A percentile compares a stretch with the other conserved stretches of the same genome.
These are phyloP conservation scores for Gambusia holbrooki DNA, from an alignment of 2,113 vertebrate genomes.

Conservation along the genomic window DNA sequence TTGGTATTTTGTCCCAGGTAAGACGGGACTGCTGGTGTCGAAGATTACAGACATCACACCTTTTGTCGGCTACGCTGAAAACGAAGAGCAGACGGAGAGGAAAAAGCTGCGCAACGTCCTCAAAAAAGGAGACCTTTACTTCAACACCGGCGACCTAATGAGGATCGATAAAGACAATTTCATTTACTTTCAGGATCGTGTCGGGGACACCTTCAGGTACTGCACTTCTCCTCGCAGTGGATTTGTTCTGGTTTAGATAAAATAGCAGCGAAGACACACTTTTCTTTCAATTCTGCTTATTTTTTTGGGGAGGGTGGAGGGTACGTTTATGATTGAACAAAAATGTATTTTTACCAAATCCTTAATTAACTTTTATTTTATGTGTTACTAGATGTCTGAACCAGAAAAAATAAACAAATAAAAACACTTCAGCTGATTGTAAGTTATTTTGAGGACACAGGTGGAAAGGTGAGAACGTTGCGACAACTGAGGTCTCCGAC, in stretches of 20 bases:
- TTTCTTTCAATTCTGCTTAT: too few relatives aligned
- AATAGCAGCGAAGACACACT: too few relatives aligned
- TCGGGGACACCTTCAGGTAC: constrained; percentile 92
- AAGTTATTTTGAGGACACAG: constrained; percentile 64
- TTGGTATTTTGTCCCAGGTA: constrained; percentile 71
- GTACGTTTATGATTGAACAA: too few relatives aligned
- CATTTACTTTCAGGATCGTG: constrained; percentile 89
- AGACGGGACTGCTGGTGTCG: constrained; percentile 85
- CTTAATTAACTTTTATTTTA: too few relatives aligned
- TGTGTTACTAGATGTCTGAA: too few relatives aligned
- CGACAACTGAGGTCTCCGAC: constrained; percentile 88
- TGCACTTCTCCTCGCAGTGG: neutral
- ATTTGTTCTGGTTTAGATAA: neutral
- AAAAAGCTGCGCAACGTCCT: constrained; percentile 86
- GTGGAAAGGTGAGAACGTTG: constrained; percentile 94
- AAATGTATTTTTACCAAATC: too few relatives aligned
- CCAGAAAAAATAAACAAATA: too few relatives aligned
- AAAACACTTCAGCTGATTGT: neutral
- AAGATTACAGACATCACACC: constrained; percentile 84
- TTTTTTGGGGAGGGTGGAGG: too few relatives aligned
- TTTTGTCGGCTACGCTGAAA: constrained; percentile 85
- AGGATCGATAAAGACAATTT: constrained; percentile 84
- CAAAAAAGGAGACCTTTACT: constrained; percentile 87
- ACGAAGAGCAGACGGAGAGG: constrained; percentile 82
- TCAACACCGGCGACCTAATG: constrained; percentile 89